Base-by-base conservation (phyloP, 1,140 invertebrate species). In the Trichonephila clavata region DNA sequence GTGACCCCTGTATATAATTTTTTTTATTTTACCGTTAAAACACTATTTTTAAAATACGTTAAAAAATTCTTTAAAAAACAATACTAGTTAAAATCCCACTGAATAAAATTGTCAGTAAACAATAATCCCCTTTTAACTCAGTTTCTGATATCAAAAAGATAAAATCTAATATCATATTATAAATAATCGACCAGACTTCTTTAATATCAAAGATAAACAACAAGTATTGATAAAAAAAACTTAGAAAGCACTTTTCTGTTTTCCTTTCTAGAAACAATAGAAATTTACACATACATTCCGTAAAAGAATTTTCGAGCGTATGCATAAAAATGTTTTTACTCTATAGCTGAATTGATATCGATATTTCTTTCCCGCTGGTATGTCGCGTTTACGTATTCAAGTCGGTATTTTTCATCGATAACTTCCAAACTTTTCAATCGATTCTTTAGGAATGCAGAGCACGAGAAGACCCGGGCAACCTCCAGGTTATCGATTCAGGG, bases 381-480 rank as follows among this genome's bases (percentile, higher is more conserved):
- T 77, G 27, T 77, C 27, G 18, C 71, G 71, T 27, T 77, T 77
- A 77, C 71, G 71, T 77, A 77, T 77, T 77, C 71, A 77, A 77
- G 32, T 77, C 71, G 71, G 71, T 39, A 32, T 77, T 77, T 63
- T 77, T 27, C 71, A 77, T 77, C 71, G 71, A 77, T 77, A 77
- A 77, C 71, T 77, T 77, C 27, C 24, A 77, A 77, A 77, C 71
- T 77, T 77, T 77, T 77, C 71, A 77, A 77, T 77, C 71, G 71
- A 77, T 77, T 77, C 71, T 77, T 77, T 77, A 32, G 71, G 71
- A 77, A 77, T 77, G 71, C 71, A 77, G 13, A 3, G 71, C 71
- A 77, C 32, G 71, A 77, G 68, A 71, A 71, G 65, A 24, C 65
- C 65, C 10, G 24, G 71, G 71, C 71, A 32, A 39, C 71, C 71